Percentiles rank a stretch among this genome's conserved stretches.
Evolutionary conservation across 2,797 vertebrate species (phyloP).

Genomic region (Notolabrus celidotus): DNA sequence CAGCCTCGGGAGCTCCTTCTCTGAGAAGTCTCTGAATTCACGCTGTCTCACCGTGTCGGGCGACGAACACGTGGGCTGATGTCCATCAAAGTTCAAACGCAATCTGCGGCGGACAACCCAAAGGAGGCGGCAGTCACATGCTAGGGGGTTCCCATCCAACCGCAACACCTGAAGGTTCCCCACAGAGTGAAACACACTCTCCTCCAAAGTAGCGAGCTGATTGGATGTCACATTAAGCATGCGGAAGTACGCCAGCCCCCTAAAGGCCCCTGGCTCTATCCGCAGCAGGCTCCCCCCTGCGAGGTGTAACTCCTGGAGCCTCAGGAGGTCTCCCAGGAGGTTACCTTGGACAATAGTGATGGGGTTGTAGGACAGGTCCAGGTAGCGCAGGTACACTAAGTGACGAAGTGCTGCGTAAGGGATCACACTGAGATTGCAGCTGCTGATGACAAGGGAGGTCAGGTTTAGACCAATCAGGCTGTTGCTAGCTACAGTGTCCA

Average conservation of each 20-base stretch:
- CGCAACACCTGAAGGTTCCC: conserved; percentile 89
- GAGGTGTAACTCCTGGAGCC: conserved; percentile 91
- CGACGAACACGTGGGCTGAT: conserved; percentile 87
- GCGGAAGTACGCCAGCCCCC: conserved; percentile 86
- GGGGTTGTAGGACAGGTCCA: conserved; percentile 94
- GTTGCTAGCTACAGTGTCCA: conserved; percentile 85
- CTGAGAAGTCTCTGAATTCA: conserved; percentile 87
- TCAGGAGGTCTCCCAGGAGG: conserved; percentile 83
- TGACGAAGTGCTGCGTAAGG: conserved; percentile 88
- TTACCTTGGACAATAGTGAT: conserved; percentile 86
- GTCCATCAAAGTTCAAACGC: conserved; percentile 87
- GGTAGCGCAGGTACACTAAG: conserved; percentile 86
- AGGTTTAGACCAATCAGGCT: conserved; percentile 91
- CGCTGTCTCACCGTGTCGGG: conserved; percentile 80
- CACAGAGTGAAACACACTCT: conserved; percentile 89
- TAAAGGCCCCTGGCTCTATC: conserved; percentile 89
- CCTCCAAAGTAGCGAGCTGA: conserved; percentile 88
- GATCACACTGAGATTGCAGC: conserved; percentile 87
- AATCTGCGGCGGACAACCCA: conserved; percentile 89
- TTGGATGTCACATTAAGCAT: conserved; percentile 91
- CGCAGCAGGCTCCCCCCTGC: conserved; percentile 85
- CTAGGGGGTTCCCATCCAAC: conserved; percentile 90
- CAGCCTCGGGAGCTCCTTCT: conserved; percentile 84
- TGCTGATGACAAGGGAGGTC: conserved; percentile 88
- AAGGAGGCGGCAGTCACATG: conserved; percentile 92